These are phyloP conservation scores for Avahi laniger DNA, from an alignment of 2,797 vertebrate species.

Conservation along the genomic window DNA sequence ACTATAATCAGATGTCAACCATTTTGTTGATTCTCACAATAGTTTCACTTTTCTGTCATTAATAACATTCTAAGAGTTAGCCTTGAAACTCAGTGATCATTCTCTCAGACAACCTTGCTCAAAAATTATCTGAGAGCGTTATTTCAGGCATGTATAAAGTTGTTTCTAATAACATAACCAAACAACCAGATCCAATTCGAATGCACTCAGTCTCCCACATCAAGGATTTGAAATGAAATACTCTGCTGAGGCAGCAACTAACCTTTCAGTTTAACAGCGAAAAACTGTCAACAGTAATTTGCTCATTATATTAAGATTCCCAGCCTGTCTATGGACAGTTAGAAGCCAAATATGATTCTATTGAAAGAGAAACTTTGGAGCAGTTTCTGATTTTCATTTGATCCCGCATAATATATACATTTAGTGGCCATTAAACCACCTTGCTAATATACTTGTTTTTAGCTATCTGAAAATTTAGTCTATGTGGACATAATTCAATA, in stretches of 20 bases:
- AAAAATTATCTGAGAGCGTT: neutral
- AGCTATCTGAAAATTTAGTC: neutral
- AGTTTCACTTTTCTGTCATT: neutral
- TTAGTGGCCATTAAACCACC: conserved; percentile 11
- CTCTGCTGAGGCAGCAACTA: conserved; percentile 48
- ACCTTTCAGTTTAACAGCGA: neutral
- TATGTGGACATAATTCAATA: conserved; percentile 21
- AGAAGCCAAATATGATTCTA: conserved; percentile 50
- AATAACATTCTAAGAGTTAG: conserved; percentile 28
- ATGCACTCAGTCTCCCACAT: conserved; percentile 17
- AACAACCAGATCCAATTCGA: neutral
- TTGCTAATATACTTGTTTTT: neutral
- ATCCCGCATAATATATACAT: neutral
- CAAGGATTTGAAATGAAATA: conserved; percentile 57
- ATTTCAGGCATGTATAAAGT: neutral
- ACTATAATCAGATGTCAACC: conserved; percentile 13
- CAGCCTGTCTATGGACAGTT: conserved; percentile 18
- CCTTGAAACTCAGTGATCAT: neutral
- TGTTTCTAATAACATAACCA: conserved; percentile 47
- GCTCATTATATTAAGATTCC: conserved; percentile 37
- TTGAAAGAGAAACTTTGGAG: neutral
- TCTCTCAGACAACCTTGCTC: conserved; percentile 7
- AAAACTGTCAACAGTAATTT: conserved; percentile 57
- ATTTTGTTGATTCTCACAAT: neutral
- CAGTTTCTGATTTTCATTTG: conserved; percentile 19